phyloP scores from a whole-genome alignment of 2,113 vertebrate genomes.

The Hypocryptadius cinnamomeus region DNA sequence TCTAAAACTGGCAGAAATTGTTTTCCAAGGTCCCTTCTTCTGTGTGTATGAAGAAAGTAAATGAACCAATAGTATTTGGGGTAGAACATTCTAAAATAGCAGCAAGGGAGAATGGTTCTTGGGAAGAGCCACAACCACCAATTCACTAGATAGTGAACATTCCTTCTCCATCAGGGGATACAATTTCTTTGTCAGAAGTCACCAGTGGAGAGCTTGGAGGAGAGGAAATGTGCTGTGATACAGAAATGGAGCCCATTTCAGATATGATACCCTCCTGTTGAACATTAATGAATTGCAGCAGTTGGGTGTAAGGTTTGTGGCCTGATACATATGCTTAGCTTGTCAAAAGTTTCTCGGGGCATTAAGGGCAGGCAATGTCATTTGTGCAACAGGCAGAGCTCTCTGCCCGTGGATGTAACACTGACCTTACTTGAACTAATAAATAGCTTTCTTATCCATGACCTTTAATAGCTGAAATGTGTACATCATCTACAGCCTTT shows the following conservation, averaged over 20 bases:
- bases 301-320: neutral
- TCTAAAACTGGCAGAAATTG: neutral
- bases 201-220: neutral
- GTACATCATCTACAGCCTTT: neutral
- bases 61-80: neutral
- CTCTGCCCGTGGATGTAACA: neutral
- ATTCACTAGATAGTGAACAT: neutral
- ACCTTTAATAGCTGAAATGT: neutral
- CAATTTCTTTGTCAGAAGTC: neutral
- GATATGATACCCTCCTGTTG: neutral
- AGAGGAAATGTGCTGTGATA: neutral
- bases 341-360: neutral
- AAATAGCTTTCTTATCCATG: neutral
- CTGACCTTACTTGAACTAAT: constrained; percentile 17
- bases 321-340: neutral
- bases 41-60: neutral
- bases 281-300: neutral
- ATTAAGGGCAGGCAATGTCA: neutral
- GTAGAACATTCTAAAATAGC: neutral
- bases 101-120: neutral
- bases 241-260: neutral
- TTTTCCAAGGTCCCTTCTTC: neutral
- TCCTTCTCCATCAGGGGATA: neutral
- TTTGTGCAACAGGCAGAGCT: neutral
- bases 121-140: neutral